phyloP scores from a whole-genome alignment of 2,113 vertebrate genomes.

The Barbus barbus region DNA sequence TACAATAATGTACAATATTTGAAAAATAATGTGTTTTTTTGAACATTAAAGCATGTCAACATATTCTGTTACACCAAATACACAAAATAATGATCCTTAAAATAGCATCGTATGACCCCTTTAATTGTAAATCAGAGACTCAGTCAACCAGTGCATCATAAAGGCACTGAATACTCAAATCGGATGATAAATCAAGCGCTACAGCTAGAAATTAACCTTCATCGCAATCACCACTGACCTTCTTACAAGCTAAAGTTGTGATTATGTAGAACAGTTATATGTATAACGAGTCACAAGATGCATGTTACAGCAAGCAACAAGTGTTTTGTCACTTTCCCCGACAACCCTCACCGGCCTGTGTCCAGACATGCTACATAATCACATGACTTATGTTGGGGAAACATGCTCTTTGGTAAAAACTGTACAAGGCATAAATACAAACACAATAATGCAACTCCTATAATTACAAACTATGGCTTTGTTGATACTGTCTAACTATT shows the following conservation, averaged over 20 bases:
- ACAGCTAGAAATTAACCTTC: neutral
- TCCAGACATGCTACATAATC: neutral
- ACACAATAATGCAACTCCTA: neutral
- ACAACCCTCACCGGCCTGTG: neutral
- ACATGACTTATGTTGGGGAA: neutral
- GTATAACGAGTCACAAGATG: neutral
- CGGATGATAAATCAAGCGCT: neutral
- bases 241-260: neutral
- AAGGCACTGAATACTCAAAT: neutral
- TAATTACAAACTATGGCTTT: neutral
- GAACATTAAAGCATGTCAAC: too few relatives aligned
- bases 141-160: neutral
- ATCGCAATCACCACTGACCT: too few relatives aligned
- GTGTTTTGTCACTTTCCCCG: neutral
- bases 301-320: neutral
- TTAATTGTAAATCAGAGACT: neutral
- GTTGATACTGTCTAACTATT: conserved; percentile 2
- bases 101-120: too few relatives aligned
- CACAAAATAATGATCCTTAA: too few relatives aligned
- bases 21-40: too few relatives aligned
- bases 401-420: conserved; percentile 3
- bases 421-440: neutral
- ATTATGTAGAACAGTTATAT: neutral
- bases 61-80: too few relatives aligned
- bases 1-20: too few relatives aligned